Percentiles rank a stretch among this genome's conserved stretches.
phyloP scores from a whole-genome alignment of 2,797 vertebrate genomes.

The Microctenopoma steveboyesi region DNA sequence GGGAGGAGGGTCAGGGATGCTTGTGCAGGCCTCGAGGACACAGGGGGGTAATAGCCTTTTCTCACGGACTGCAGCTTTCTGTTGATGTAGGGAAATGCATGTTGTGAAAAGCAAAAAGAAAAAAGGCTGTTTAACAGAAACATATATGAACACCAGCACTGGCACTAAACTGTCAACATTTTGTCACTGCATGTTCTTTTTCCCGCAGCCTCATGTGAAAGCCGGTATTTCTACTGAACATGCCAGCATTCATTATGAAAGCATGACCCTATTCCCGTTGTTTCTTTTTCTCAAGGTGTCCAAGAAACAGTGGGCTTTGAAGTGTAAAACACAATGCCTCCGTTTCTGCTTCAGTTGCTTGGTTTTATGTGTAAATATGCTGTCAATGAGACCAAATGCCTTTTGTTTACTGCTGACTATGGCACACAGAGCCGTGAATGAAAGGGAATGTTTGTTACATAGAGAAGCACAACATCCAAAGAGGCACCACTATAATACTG shows the following conservation, averaged over 20 bases:
- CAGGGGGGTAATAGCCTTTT: background rate
- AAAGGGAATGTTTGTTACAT: slow-evolving; percentile 15
- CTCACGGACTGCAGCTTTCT: background rate
- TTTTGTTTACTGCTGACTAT: slow-evolving; percentile 17
- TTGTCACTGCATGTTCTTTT: slow-evolving; percentile 11
- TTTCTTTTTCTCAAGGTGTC: slow-evolving; percentile 33
- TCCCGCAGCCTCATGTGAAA: slow-evolving; percentile 1
- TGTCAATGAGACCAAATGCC: slow-evolving; percentile 37
- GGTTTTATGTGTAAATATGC: slow-evolving; percentile 47
- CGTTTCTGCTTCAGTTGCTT: slow-evolving; percentile 36
- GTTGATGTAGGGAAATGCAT: background rate
- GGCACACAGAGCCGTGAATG: background rate
- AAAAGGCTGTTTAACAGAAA: background rate
- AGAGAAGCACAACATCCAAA: background rate
- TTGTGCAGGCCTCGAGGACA: slow-evolving; percentile 9
- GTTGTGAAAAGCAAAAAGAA: background rate
- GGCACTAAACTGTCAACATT: slow-evolving; percentile 2
- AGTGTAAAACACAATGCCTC: slow-evolving; percentile 62
- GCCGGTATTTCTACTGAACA: slow-evolving; percentile 22
- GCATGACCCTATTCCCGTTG: slow-evolving; percentile 44
- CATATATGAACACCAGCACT: background rate
- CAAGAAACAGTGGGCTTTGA: slow-evolving; percentile 67
- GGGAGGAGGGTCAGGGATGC: slow-evolving; percentile 6
- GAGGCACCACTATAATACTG: background rate
- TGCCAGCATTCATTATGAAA: slow-evolving; percentile 49